Evolutionary conservation across 2,888 invertebrate species (phyloP).

Genomic region (Patella ulyssiponensis): DNA sequence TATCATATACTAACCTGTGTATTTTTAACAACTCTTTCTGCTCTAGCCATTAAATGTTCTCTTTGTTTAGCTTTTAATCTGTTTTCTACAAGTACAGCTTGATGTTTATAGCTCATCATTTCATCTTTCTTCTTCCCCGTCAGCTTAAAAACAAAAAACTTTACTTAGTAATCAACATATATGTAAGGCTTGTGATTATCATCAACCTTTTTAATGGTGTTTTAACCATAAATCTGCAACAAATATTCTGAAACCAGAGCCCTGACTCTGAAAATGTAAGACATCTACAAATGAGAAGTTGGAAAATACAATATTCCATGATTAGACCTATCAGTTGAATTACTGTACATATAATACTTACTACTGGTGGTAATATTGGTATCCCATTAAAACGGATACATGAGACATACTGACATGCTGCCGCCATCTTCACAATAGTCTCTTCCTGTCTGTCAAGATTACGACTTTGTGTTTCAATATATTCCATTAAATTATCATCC

Average conservation of each 20-base stretch:
- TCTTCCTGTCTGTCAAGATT: constrained; percentile 46
- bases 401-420: constrained; percentile 73
- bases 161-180: no score
- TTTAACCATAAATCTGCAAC: no score
- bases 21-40: constrained; percentile 55
- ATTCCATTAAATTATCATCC: constrained; percentile 52
- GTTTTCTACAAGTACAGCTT: constrained; percentile 79
- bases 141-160: constrained; percentile 37
- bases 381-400: constrained; percentile 83
- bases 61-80: constrained; percentile 49
- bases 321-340: no score
- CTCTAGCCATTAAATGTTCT: constrained; percentile 56
- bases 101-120: constrained; percentile 79
- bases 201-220: no score
- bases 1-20: constrained; percentile 42
- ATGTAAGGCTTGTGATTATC: no score
- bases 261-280: no score
- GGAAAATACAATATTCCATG: no score
- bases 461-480: constrained; percentile 58
- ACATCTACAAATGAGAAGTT: no score
- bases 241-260: no score
- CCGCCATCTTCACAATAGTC: constrained; percentile 1
- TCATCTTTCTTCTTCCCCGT: constrained; percentile 65
- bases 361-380: constrained; percentile 84
- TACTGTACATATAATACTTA: constrained; percentile 69